phyloP scores from a whole-genome alignment of 2,113 vertebrate species.

The Gasterosteus aculeatus region DNA sequence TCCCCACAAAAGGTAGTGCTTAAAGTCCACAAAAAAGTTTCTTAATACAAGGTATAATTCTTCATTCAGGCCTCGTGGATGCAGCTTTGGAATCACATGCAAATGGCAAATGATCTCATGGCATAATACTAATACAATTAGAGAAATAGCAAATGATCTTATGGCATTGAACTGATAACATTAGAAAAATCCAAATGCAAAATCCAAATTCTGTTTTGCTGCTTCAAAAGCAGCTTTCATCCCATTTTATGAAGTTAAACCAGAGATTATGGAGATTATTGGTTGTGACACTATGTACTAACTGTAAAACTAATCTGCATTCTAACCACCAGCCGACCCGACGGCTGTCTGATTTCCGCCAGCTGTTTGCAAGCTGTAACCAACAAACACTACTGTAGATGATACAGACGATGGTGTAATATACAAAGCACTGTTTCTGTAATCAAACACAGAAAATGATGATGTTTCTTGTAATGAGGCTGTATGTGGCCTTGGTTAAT shows the following conservation, averaged over 20 bases:
- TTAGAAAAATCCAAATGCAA: not conserved
- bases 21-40: not conserved
- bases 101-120: not conserved
- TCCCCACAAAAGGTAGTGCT: not conserved
- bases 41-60: constrained; percentile 1
- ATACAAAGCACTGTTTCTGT: not conserved
- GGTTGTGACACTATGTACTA: constrained; percentile 48
- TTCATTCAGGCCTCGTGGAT: not conserved
- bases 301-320: constrained; percentile 59
- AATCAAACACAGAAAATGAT: not conserved
- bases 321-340: constrained; percentile 40
- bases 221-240: constrained; percentile 47
- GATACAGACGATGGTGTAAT: not conserved
- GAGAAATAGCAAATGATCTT: not conserved
- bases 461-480: not conserved
- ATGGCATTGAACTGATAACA: not conserved
- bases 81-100: not conserved
- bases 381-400: not conserved
- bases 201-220: constrained; percentile 23
- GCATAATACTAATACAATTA: not conserved
- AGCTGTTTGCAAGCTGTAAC: constrained; percentile 38
- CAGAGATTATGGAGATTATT: constrained; percentile 65
- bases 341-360: constrained; percentile 40
- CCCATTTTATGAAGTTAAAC: constrained; percentile 36
- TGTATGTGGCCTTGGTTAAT: not conserved